Evolutionary conservation across 2,888 invertebrate species (phyloP).

Genomic region (Euplagia quadripunctaria): DNA sequence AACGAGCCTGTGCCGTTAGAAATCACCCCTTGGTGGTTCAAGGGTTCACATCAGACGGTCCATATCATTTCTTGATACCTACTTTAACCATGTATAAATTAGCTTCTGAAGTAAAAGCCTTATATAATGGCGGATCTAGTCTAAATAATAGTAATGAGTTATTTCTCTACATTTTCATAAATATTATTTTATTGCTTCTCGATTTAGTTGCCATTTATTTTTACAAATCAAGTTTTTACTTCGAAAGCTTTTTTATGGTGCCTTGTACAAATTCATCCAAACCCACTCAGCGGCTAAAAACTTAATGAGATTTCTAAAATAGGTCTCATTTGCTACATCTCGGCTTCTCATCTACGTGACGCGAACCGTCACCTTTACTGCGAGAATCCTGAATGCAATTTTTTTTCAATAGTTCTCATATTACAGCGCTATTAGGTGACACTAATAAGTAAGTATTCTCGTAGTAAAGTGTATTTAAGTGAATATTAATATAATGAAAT

Average conservation of each 20-base stretch:
- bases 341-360: neutral
- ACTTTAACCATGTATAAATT: too few relatives aligned
- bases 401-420: too few relatives aligned
- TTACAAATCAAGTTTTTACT: neutral
- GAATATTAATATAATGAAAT: conserved; percentile 27
- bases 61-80: too few relatives aligned
- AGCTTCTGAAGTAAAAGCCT: too few relatives aligned
- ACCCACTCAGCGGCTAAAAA: neutral
- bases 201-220: neutral
- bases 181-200: too few relatives aligned
- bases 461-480: conserved; percentile 31
- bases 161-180: too few relatives aligned
- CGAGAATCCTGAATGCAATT: conserved; percentile 18
- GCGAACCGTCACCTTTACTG: conserved; percentile 2
- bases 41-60: too few relatives aligned
- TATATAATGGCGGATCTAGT: too few relatives aligned
- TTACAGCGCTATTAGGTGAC: neutral
- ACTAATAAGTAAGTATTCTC: conserved; percentile 14
- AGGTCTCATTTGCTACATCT: neutral
- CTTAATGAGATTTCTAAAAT: neutral
- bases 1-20: too few relatives aligned
- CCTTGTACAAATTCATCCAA: neutral
- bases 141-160: too few relatives aligned
- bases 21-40: too few relatives aligned
- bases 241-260: neutral